Base-by-base conservation (phyloP, 1,140 invertebrate genomes). In the Drosophila sechellia region DNA sequence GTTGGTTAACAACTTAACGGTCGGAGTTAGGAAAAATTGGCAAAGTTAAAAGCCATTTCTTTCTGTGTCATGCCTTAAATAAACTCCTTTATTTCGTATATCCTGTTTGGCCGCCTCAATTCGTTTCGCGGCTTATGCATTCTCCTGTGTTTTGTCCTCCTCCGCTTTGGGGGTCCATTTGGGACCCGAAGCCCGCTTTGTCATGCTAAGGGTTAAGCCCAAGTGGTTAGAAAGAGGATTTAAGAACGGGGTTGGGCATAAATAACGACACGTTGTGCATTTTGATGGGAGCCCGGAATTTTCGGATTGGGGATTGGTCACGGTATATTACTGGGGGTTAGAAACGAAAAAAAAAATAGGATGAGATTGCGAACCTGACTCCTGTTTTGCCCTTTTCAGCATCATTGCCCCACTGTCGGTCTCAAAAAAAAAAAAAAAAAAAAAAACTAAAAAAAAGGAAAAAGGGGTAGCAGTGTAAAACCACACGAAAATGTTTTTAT, bases 241-340 rank as follows among this genome's bases (percentile, higher is more conserved):
- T 73, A 45, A 37, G 25, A 12, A 25, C 20, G 34, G 52, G 45
- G 37, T 65, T 48, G 71, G 60, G 71, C 49, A 86, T 86, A 81
- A 87, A 81, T 87, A 81, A 87, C 69, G 81, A 81, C 83, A 86
- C 81, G 78, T 76, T 87, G 74, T 87, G 81, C 78, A 86, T 86
- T 86, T 86, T 86, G 81, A 86, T 86, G 81, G 71, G 69, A 15
- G 48, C 59, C 60, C 27, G 37, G n/a, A 37, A 11, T 17, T 49
- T 49, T 49, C 11, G n/a, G 52, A 27, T 35, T 15, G 56, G 55
- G 55, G 52, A 60, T 75, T 43, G 73, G 20, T 48, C 57, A 58
- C n/a, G 52, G 39, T 25, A 46, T 60, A 64, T 64, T 42, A 37
- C 40, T 42, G 27, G 37, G 59, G 54, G 17, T 31, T 42, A 12